Percentiles rank a stretch among this genome's conserved stretches.
Evolutionary conservation across 2,797 vertebrate genomes (phyloP).

Genomic region (Tapirus indicus): DNA sequence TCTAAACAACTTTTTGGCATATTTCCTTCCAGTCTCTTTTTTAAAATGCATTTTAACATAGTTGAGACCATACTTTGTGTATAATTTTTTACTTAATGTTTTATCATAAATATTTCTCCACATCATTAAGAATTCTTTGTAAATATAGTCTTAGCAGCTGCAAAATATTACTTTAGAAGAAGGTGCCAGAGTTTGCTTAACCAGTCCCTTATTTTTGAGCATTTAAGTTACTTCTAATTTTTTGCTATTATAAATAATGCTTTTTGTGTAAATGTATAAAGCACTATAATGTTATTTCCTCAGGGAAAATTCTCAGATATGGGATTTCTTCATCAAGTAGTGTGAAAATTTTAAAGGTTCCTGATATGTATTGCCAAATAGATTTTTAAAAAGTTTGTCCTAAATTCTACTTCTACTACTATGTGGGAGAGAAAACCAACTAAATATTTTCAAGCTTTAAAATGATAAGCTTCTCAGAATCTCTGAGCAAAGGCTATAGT

Average conservation of each 20-base stretch:
- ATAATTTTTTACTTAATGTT: constrained; percentile 31
- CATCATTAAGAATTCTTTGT: constrained; percentile 50
- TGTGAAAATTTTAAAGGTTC: constrained; percentile 20
- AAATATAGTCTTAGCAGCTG: background rate
- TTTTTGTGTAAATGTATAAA: constrained; percentile 52
- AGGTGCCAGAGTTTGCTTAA: constrained; percentile 26
- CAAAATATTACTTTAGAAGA: constrained; percentile 47
- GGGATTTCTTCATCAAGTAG: background rate
- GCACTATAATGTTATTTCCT: constrained; percentile 28
- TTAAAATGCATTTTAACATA: background rate
- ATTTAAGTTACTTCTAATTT: constrained; percentile 45
- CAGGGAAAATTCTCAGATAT: constrained; percentile 51
- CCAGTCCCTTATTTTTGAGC: background rate
- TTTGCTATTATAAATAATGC: constrained; percentile 42
- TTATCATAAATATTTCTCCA: constrained; percentile 27
- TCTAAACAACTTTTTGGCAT: background rate
- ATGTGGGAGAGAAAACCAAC: constrained; percentile 34
- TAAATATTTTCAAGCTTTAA: constrained; percentile 12
- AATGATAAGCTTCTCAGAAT: constrained; percentile 34
- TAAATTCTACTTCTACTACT: constrained; percentile 39
- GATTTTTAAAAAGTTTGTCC: constrained; percentile 40
- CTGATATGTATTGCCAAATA: constrained; percentile 26
- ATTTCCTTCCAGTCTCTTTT: background rate
- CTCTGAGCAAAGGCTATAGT: constrained; percentile 25
- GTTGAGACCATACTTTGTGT: background rate